Evolutionary conservation across 2,888 invertebrate genomes (phyloP).

Genomic region (Pollenia labialis): DNA sequence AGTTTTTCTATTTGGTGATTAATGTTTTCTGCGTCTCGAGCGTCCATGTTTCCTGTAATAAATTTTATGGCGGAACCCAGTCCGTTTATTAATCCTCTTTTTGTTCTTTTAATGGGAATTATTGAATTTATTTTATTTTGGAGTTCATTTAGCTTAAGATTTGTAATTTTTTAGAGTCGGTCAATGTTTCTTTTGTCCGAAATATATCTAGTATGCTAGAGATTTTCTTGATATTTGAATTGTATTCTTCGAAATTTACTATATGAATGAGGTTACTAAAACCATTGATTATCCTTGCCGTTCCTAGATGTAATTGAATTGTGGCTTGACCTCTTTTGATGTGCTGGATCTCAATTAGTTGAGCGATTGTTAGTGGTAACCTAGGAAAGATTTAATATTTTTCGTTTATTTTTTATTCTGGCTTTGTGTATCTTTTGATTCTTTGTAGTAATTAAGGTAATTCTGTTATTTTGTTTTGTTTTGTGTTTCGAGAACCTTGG

Average conservation of each 20-base stretch:
- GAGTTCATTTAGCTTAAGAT: constrained; percentile 1
- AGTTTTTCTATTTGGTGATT: no score
- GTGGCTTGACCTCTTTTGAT: neutral
- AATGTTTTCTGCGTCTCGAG: neutral
- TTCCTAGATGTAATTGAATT: neutral
- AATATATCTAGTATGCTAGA: no score
- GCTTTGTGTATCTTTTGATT: constrained; percentile 10
- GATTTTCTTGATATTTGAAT: no score
- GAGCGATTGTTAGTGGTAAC: neutral
- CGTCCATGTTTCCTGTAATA: neutral
- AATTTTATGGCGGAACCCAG: constrained; percentile 4
- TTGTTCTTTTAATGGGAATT: neutral
- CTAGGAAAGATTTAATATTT: constrained; percentile 6
- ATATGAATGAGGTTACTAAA: no score
- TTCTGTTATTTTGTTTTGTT: neutral
- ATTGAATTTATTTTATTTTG: constrained; percentile 15
- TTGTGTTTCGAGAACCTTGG: constrained; percentile 1
- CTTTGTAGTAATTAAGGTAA: neutral
- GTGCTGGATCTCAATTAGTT: constrained; percentile 10
- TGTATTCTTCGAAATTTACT: no score
- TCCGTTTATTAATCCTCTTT: neutral
- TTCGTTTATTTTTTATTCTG: neutral
- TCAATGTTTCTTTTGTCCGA: no score
- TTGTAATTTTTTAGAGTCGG: constrained; percentile 4
- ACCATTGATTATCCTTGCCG: neutral